A percentile compares a stretch with the other conserved stretches of the same genome.
Evolutionary conservation across 1,140 invertebrate species (phyloP).

Genomic region (Lepidostoma basale): DNA sequence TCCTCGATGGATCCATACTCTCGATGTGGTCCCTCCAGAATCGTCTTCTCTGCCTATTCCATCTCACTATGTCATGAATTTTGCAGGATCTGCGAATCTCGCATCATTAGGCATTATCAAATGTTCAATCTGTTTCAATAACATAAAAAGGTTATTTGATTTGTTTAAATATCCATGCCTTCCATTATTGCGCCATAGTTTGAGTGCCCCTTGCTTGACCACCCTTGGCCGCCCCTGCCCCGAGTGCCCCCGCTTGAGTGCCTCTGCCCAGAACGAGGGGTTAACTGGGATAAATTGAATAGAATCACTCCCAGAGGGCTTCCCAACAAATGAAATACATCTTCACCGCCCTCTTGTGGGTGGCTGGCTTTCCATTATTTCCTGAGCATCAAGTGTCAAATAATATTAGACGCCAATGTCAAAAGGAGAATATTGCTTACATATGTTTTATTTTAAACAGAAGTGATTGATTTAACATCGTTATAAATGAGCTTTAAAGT

Average conservation of each 20-base stretch:
- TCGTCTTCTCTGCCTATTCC: too few species aligned
- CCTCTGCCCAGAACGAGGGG: conserved; percentile 23
- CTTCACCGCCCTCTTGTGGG: conserved; percentile 33
- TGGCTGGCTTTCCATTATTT: conserved; percentile 9
- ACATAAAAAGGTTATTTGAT: too few species aligned
- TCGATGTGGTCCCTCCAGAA: too few species aligned
- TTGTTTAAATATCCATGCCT: too few species aligned
- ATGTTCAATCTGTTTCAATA: too few species aligned
- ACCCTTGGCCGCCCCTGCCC: neutral
- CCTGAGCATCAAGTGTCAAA: neutral
- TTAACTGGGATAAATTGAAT: conserved; percentile 47
- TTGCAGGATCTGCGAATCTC: too few species aligned
- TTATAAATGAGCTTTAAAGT: too few species aligned
- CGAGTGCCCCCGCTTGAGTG: neutral
- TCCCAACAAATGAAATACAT: conserved; percentile 46
- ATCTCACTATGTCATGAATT: too few species aligned
- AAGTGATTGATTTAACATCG: too few species aligned
- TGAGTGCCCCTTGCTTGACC: neutral
- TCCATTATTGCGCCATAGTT: too few species aligned
- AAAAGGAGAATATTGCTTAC: neutral
- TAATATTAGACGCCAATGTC: neutral
- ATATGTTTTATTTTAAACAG: too few species aligned
- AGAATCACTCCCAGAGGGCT: conserved; percentile 42
- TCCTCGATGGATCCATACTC: neutral
- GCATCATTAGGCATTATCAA: too few species aligned